These are phyloP conservation scores for Taphrorychus bicolor DNA, from an alignment of 2,888 invertebrate genomes.

Conservation along the genomic window DNA sequence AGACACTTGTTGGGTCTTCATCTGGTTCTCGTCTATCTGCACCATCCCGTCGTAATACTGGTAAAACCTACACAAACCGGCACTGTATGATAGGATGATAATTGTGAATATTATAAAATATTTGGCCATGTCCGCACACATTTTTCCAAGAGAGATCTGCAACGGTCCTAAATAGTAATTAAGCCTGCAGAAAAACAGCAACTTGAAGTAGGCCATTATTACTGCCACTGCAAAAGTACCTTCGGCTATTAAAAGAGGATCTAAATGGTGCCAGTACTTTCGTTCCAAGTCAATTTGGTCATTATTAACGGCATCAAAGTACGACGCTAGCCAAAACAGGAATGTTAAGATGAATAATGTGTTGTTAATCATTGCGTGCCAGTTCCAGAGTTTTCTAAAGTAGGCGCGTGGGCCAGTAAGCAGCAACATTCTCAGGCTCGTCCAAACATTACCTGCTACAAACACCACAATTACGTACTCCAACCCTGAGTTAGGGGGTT, in stretches of 20 bases:
- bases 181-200: conserved; percentile 70
- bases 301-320: conserved; percentile 61
- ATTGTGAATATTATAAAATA: conserved; percentile 69
- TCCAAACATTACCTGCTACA: conserved; percentile 66
- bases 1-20: conserved; percentile 65
- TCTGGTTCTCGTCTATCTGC: conserved; percentile 61
- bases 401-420: conserved; percentile 66
- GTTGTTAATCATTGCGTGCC: conserved; percentile 69
- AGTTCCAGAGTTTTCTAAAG: conserved; percentile 68
- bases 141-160: conserved; percentile 71
- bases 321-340: conserved; percentile 68
- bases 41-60: conserved; percentile 68
- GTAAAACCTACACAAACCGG: conserved; percentile 69
- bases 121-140: conserved; percentile 71
- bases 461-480: conserved; percentile 60
- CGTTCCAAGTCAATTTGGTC: conserved; percentile 64
- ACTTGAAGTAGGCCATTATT: conserved; percentile 70
- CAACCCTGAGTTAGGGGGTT: conserved; percentile 66
- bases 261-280: conserved; percentile 70
- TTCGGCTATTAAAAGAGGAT: conserved; percentile 71
- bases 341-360: conserved; percentile 68
- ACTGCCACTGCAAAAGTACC: conserved; percentile 71
- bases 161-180: conserved; percentile 71
- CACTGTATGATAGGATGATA: conserved; percentile 67
- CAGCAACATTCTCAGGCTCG: conserved; percentile 64